Percentiles rank a stretch among this genome's conserved stretches.
Conservation (phyloP, 1,140 invertebrate genomes). For the Trachymyrmex cornetzi region DNA sequence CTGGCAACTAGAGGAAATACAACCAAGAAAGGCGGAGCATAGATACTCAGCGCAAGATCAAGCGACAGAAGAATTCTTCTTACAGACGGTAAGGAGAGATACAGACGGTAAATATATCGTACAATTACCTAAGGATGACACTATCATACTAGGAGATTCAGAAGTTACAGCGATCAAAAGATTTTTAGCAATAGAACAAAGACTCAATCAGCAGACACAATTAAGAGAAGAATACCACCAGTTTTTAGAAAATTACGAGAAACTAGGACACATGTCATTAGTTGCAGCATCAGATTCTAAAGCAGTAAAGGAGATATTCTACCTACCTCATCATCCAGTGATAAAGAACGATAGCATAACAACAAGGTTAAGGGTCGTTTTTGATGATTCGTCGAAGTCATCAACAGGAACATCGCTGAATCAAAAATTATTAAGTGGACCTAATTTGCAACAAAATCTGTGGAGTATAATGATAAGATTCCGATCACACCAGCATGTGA, state of each 20-base stretch:
- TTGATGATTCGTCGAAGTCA: not conserved
- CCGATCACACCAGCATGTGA: not conserved
- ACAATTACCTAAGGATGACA: not conserved
- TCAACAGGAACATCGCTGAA: not conserved
- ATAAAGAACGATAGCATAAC: not conserved
- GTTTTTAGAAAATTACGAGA: not conserved
- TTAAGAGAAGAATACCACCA: not conserved
- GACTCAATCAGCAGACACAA: not conserved
- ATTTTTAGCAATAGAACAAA: not conserved
- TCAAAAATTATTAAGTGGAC: not conserved
- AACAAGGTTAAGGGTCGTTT: not conserved
- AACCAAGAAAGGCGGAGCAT: no score
- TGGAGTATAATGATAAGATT: not conserved
- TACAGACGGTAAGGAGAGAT: not conserved
- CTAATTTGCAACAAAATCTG: not conserved
- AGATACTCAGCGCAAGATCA: not conserved
- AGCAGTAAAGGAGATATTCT: not conserved
- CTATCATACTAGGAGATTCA: not conserved
- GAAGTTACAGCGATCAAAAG: not conserved
- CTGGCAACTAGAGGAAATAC: no score
- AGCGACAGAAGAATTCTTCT: not conserved
- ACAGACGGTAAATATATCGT: not conserved
- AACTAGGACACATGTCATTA: not conserved
- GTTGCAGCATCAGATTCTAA: fast-evolving
- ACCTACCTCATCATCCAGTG: not conserved